These are phyloP conservation scores for Noturus placidus DNA, from an alignment of 2,113 vertebrate genomes.

Conservation along the genomic window DNA sequence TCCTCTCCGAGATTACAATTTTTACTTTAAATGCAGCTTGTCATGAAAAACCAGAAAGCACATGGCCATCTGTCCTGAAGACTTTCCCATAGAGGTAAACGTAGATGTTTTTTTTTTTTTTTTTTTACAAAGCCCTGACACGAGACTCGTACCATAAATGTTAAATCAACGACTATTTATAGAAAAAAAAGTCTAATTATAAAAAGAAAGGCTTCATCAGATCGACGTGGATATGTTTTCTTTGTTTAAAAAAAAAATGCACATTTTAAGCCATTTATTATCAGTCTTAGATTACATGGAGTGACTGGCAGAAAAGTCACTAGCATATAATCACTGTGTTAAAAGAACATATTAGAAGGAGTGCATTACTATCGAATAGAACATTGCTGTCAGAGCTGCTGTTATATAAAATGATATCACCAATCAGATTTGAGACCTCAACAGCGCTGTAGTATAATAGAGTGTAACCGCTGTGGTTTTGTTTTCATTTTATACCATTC, in stretches of 20 bases:
- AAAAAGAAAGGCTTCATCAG: background rate
- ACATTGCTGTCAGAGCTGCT: background rate
- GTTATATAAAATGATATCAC: background rate
- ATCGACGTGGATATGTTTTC: background rate
- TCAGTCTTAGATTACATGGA: background rate
- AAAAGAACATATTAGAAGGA: background rate
- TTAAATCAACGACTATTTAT: background rate
- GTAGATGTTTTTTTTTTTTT: no score
- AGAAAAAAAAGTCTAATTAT: background rate
- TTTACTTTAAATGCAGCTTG: no score
- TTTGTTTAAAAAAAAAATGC: background rate
- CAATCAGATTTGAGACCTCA: background rate
- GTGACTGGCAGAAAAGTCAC: background rate
- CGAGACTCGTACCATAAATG: background rate
- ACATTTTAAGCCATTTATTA: background rate
- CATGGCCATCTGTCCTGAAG: background rate
- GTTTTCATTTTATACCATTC: background rate
- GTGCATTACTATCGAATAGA: background rate
- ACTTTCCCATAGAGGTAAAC: background rate
- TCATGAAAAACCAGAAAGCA: no score
- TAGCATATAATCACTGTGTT: no score
- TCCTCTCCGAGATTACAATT: no score
- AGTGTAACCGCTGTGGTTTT: background rate
- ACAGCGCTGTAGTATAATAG: no score
- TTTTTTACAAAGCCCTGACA: background rate